Evolutionary conservation across 2,888 invertebrate genomes (phyloP).

Genomic region (Eubasilissa splendida): DNA sequence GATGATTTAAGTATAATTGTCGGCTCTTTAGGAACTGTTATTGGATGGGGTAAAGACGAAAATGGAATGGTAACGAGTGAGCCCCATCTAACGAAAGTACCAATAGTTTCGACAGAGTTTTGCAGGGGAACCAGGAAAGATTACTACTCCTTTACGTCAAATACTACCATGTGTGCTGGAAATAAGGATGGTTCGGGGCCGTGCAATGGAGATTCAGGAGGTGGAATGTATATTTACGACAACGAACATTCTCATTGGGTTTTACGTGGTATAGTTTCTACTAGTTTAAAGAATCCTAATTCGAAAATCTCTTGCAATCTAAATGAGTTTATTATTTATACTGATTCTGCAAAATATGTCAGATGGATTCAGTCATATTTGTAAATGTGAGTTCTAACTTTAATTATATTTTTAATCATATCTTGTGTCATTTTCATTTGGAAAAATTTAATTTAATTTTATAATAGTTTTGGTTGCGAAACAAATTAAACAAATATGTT

Average conservation of each 20-base stretch:
- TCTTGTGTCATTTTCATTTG: too few relatives aligned
- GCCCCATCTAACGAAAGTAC: not conserved
- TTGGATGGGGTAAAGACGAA: not conserved
- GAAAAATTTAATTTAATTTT: too few relatives aligned
- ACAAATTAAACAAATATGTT: too few relatives aligned
- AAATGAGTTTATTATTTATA: constrained; percentile 69
- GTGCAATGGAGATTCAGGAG: constrained; percentile 69
- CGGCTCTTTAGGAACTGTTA: not conserved
- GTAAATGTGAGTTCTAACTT: constrained; percentile 44
- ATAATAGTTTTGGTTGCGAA: too few relatives aligned
- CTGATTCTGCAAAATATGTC: constrained; percentile 67
- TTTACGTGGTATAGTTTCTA: constrained; percentile 70
- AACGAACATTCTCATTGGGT: constrained; percentile 65
- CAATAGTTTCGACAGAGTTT: not conserved
- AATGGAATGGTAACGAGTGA: not conserved
- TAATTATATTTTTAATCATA: too few relatives aligned
- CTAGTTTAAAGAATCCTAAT: constrained; percentile 62
- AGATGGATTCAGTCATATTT: constrained; percentile 63
- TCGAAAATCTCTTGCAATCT: constrained; percentile 65
- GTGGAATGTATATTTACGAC: constrained; percentile 67
- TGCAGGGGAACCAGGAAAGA: not conserved
- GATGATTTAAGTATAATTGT: constrained; percentile 18
- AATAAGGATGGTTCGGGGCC: constrained; percentile 62
- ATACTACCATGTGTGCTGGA: constrained; percentile 67
- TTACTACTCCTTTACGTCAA: not conserved